Percentiles rank a stretch among this genome's conserved stretches.
Evolutionary conservation across 64 coral and sea anemone species (phyloP).

Genomic region (Montipora foliosa): DNA sequence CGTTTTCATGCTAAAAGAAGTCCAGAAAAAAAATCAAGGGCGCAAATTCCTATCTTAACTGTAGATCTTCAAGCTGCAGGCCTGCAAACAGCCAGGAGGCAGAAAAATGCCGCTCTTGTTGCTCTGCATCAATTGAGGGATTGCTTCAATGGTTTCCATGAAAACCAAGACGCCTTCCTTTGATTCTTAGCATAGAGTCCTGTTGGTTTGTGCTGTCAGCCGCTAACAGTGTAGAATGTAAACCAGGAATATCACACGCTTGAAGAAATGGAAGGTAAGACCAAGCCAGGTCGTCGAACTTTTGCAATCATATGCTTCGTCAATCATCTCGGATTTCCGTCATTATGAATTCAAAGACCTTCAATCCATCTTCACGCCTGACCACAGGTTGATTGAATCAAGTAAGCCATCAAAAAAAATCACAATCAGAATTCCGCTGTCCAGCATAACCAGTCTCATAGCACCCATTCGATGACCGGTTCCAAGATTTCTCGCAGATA

Average conservation of each 20-base stretch:
- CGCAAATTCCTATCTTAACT: conserved; percentile 3
- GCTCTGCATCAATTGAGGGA: conserved; percentile 3
- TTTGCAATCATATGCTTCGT: conserved; percentile 4
- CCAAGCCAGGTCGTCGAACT: neutral
- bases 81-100: neutral
- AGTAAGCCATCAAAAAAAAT: conserved; percentile 9
- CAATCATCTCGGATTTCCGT: neutral
- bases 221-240: neutral
- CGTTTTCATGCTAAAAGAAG: neutral
- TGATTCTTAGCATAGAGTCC: conserved; percentile 3
- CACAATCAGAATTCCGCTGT: neutral
- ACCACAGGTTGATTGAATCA: neutral
- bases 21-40: neutral
- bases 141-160: conserved; percentile 23
- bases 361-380: neutral
- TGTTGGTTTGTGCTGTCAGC: conserved; percentile 1
- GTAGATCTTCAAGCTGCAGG: neutral
- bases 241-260: neutral
- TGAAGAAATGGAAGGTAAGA: neutral
- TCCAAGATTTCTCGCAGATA: neutral
- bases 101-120: conserved; percentile 28
- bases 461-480: neutral
- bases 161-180: conserved; percentile 20
- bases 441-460: neutral
- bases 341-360: neutral